phyloP scores from a whole-genome alignment of 2,888 invertebrate genomes.

The Magallana nippona region DNA sequence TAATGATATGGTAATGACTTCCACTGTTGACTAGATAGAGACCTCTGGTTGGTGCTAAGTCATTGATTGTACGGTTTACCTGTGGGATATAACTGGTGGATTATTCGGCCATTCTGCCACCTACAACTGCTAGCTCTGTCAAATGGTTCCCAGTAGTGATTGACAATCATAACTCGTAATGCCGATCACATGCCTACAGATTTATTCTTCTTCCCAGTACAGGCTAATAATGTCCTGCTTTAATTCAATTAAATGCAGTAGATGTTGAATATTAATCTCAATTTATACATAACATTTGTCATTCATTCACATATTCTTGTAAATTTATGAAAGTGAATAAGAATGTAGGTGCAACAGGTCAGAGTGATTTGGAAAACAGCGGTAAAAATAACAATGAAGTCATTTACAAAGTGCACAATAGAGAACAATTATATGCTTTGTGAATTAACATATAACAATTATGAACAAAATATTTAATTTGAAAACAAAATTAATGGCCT shows the following conservation, averaged over 20 bases:
- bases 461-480: neutral
- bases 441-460: neutral
- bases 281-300: conserved; percentile 14
- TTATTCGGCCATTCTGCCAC: conserved; percentile 27
- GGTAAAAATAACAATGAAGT: conserved; percentile 20
- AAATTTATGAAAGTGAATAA: conserved; percentile 25
- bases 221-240: conserved; percentile 22
- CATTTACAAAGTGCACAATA: neutral
- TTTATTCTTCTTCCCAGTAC: conserved; percentile 21
- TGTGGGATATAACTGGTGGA: neutral
- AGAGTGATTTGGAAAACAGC: neutral
- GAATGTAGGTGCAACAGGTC: neutral
- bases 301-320: conserved; percentile 8
- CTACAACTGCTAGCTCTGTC: neutral
- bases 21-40: conserved; percentile 30
- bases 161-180: conserved; percentile 12
- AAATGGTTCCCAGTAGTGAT: neutral
- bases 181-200: conserved; percentile 6
- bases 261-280: conserved; percentile 6
- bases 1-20: conserved; percentile 31
- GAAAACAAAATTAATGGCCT: conserved; percentile 4
- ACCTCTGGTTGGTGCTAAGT: conserved; percentile 8
- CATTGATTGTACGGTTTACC: conserved; percentile 24
- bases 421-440: neutral
- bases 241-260: conserved; percentile 28